These are phyloP conservation scores for Lasioglossum pauxillum DNA, from an alignment of 2,888 invertebrate species.

Conservation along the genomic window DNA sequence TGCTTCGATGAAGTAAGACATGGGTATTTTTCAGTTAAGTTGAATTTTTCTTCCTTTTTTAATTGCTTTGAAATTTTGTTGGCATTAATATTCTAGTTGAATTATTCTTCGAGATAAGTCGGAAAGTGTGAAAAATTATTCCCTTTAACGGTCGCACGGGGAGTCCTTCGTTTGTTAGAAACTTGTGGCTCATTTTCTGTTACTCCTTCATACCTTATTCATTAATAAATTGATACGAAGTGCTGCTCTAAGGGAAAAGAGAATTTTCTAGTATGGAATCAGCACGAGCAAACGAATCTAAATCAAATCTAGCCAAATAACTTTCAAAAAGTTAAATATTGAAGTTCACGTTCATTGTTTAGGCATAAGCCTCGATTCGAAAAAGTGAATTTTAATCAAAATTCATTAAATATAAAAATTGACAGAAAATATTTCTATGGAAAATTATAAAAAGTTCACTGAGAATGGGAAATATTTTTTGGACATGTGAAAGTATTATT, in stretches of 20 bases:
- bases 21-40: no score
- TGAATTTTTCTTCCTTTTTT: background rate
- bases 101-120: background rate
- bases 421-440: background rate
- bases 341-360: background rate
- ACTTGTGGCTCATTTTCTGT: background rate
- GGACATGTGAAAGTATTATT: no score
- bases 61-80: background rate
- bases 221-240: background rate
- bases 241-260: background rate
- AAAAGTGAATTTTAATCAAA: background rate
- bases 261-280: background rate
- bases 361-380: background rate
- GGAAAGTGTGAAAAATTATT: conserved; percentile 26
- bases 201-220: background rate
- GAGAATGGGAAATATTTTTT: no score
- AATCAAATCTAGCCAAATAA: background rate
- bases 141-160: background rate
- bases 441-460: no score
- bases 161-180: background rate
- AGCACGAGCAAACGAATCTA: background rate
- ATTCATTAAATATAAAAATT: background rate
- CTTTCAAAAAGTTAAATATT: background rate
- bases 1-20: no score
- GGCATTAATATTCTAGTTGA: no score